Percentiles rank a stretch among this genome's conserved stretches.
These are phyloP conservation scores for Pandemis cinnamomeana DNA, from an alignment of 2,888 invertebrate species.

Conservation along the genomic window DNA sequence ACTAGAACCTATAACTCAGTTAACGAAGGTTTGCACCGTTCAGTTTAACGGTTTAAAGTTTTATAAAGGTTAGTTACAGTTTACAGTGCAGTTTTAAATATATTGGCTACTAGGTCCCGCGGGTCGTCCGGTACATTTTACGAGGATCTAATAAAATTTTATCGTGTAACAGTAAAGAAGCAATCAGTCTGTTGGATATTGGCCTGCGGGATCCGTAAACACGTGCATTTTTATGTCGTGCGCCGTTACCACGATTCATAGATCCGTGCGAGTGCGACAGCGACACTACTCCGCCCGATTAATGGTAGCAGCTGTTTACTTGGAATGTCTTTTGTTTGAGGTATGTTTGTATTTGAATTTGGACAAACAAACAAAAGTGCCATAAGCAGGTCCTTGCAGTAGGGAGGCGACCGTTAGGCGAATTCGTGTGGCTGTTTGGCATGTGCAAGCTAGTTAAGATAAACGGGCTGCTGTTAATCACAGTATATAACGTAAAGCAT, in stretches of 20 bases:
- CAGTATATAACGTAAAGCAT: no score
- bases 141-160: conserved; percentile 81
- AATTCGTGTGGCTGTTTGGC: no score
- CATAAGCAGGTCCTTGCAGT: no score
- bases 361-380: background rate
- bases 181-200: conserved; percentile 83
- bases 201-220: conserved; percentile 81
- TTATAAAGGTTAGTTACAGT: conserved; percentile 78
- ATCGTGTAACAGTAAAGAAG: conserved; percentile 85
- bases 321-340: background rate
- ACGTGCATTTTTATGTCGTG: conserved; percentile 80
- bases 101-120: conserved; percentile 81
- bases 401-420: no score
- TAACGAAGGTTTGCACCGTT: conserved; percentile 22
- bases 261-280: conserved; percentile 45
- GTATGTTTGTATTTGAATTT: background rate
- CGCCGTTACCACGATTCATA: conserved; percentile 70
- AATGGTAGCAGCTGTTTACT: background rate
- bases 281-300: background rate
- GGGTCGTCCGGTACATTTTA: conserved; percentile 80
- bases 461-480: no score
- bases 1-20: conserved; percentile 8
- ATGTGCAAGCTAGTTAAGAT: no score
- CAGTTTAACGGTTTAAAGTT: conserved; percentile 54
- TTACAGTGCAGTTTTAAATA: conserved; percentile 80